A percentile compares a stretch with the other conserved stretches of the same genome.
These are phyloP conservation scores for Mamestra configurata DNA, from an alignment of 1,140 invertebrate species.

Conservation along the genomic window DNA sequence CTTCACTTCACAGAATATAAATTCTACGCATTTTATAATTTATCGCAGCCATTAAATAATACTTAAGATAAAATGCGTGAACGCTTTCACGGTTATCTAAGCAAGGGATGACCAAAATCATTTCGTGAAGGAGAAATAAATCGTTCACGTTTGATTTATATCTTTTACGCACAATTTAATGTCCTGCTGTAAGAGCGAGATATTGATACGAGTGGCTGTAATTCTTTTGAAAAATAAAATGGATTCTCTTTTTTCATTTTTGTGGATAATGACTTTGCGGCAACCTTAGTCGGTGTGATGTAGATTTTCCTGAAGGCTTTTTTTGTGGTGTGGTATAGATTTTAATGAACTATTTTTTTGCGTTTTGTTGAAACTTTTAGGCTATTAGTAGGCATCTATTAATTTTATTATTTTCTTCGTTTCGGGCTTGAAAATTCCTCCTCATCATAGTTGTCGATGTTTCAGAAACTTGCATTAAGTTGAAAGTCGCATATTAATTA, in stretches of 20 bases:
- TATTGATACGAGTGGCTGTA: conserved; percentile 35
- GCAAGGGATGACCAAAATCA: conserved; percentile 44
- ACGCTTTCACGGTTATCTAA: conserved; percentile 25
- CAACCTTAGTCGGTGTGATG: background rate
- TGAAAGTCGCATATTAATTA: too few species aligned
- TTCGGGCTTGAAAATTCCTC: too few species aligned
- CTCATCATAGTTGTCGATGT: too few species aligned
- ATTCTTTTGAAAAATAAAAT: conserved; percentile 19
- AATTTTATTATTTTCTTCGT: too few species aligned
- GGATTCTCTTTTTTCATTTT: background rate
- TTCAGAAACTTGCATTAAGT: too few species aligned
- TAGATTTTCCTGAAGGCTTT: background rate
- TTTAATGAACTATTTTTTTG: too few species aligned
- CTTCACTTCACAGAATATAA: background rate
- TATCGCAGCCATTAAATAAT: conserved; percentile 19
- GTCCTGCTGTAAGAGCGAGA: background rate
- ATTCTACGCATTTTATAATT: background rate
- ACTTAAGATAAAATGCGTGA: conserved; percentile 45
- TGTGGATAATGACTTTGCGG: background rate
- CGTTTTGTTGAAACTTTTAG: too few species aligned
- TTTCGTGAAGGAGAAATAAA: conserved; percentile 41
- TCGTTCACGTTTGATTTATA: conserved; percentile 49
- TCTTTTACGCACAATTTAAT: conserved; percentile 50
- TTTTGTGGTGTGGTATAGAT: too few species aligned
- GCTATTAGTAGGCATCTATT: too few species aligned